Conservation (phyloP, 2,113 vertebrate species). For the Oncorhynchus nerka region DNA sequence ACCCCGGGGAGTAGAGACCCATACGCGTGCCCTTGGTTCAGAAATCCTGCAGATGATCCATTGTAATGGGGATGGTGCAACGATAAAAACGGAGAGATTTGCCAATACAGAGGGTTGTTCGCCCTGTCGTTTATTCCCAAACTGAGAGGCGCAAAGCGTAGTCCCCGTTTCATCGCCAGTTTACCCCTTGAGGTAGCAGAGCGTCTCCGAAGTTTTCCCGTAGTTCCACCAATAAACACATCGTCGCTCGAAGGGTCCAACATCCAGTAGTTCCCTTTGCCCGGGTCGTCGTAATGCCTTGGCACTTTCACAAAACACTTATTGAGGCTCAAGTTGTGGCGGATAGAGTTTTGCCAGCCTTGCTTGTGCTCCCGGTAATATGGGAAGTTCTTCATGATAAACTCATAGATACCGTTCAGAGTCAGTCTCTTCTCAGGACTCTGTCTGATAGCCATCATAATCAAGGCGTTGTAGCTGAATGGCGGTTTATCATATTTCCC, state of each 20-base stretch:
- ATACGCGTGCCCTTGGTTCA: slow-evolving; percentile 70
- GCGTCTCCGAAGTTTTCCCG: slow-evolving; percentile 78
- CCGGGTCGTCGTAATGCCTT: slow-evolving; percentile 80
- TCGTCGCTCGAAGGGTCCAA: slow-evolving; percentile 80
- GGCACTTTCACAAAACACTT: slow-evolving; percentile 83
- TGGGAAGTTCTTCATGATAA: slow-evolving; percentile 82
- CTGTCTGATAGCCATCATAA: slow-evolving; percentile 82
- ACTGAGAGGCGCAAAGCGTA: slow-evolving; percentile 74
- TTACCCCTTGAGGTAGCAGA: slow-evolving; percentile 78
- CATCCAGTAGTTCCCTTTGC: slow-evolving; percentile 83
- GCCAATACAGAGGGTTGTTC: slow-evolving; percentile 77
- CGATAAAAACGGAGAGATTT: slow-evolving; percentile 76
- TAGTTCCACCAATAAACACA: slow-evolving; percentile 79
- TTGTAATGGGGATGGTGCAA: slow-evolving; percentile 77
- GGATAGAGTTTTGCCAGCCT: slow-evolving; percentile 83
- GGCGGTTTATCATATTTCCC: slow-evolving; percentile 79
- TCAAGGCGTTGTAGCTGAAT: slow-evolving; percentile 81
- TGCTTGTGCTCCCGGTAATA: slow-evolving; percentile 82
- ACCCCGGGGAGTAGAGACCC: slow-evolving; percentile 71
- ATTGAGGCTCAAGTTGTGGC: slow-evolving; percentile 81
- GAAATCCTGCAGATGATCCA: slow-evolving; percentile 67
- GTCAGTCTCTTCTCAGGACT: slow-evolving; percentile 80
- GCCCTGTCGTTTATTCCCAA: slow-evolving; percentile 72
- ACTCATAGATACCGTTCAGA: slow-evolving; percentile 81
- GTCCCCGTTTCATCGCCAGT: slow-evolving; percentile 76